phyloP scores from a whole-genome alignment of 1,140 invertebrate genomes.

The Drosophila paulistorum region DNA sequence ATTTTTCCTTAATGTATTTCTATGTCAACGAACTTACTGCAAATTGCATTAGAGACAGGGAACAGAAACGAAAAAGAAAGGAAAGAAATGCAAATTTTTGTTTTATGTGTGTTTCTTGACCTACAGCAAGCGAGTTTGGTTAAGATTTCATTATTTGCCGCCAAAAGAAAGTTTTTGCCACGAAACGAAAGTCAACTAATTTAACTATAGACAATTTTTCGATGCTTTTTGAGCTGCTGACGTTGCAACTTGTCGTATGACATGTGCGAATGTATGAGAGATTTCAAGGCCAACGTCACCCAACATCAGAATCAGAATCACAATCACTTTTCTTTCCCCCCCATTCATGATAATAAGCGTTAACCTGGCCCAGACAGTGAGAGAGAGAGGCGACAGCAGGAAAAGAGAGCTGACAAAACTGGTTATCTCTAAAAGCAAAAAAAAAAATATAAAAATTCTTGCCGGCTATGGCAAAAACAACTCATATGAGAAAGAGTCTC shows the following conservation, averaged over 20 bases:
- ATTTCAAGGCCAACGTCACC: conserved; percentile 40
- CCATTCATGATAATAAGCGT: conserved; percentile 68
- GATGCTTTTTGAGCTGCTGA: background rate
- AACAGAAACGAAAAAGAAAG: background rate
- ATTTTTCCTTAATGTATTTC: background rate
- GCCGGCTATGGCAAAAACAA: conserved; percentile 17
- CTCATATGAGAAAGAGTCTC: conserved; percentile 10
- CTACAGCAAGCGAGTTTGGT: background rate
- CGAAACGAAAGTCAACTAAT: background rate
- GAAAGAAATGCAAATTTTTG: background rate
- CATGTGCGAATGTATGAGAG: background rate
- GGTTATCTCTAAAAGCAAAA: conserved; percentile 7
- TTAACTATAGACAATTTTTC: background rate
- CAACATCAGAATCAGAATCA: conserved; percentile 33
- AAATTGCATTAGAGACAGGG: conserved; percentile 3
- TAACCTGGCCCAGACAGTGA: conserved; percentile 5
- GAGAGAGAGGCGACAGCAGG: background rate
- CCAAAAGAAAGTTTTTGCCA: conserved; percentile 4
- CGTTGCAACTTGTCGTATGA: conserved; percentile 1
- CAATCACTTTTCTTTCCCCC: conserved; percentile 51
- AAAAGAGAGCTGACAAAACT: conserved; percentile 1
- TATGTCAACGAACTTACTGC: conserved; percentile 4
- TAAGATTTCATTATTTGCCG: background rate
- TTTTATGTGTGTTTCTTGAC: conserved; percentile 1
- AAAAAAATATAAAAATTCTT: conserved; percentile 6